Evolutionary conservation across 1,140 invertebrate genomes (phyloP).

Genomic region (Scaptomyza montana): DNA sequence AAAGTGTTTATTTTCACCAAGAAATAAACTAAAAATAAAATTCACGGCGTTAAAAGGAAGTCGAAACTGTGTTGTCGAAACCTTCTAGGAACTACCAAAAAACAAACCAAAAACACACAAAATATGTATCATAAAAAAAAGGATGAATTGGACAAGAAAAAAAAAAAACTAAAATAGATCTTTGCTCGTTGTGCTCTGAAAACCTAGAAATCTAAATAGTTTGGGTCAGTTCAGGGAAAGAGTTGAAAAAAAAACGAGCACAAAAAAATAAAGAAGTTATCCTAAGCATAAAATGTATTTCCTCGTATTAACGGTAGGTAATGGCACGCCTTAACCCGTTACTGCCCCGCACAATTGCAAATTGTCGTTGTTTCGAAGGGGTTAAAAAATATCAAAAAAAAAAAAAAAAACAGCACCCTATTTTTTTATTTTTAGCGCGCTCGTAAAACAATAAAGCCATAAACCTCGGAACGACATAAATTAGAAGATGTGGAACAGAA

Average conservation of each 20-base stretch:
- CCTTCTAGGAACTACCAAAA: constrained; percentile 48
- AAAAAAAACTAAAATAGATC: background rate
- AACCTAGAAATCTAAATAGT: constrained; percentile 78
- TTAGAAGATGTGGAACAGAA: constrained; percentile 72
- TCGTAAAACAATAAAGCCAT: constrained; percentile 77
- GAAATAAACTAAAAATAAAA: constrained; percentile 14
- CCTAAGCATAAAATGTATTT: constrained; percentile 59
- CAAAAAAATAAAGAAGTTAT: constrained; percentile 37
- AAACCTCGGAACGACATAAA: constrained; percentile 66
- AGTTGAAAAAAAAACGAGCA: constrained; percentile 18
- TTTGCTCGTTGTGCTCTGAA: constrained; percentile 57
- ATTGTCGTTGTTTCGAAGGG: constrained; percentile 68
- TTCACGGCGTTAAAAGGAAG: constrained; percentile 51
- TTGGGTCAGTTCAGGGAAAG: constrained; percentile 57
- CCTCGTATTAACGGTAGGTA: constrained; percentile 54
- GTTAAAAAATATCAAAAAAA: constrained; percentile 56
- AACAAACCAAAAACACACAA: background rate
- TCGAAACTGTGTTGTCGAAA: constrained; percentile 24
- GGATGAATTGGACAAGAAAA: background rate
- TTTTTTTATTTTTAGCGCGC: constrained; percentile 36
- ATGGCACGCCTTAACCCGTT: constrained; percentile 58
- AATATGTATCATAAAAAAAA: background rate
- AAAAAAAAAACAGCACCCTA: constrained; percentile 27
- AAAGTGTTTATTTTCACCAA: constrained; percentile 19
- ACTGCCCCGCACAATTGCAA: constrained; percentile 65